Conservation (phyloP, 2,797 vertebrate genomes). For the Sebastes oblongus region DNA sequence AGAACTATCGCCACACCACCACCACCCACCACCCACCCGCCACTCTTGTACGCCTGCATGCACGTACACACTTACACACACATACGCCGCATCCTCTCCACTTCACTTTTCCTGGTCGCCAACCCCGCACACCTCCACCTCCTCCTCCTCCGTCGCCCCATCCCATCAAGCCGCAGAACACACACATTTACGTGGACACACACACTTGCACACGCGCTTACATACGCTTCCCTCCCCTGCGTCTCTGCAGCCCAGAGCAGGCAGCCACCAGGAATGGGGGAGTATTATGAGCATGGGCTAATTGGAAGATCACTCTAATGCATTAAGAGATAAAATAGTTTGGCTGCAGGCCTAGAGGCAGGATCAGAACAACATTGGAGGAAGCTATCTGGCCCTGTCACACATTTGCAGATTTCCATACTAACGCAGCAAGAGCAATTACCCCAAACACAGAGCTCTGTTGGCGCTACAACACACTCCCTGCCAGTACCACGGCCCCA, state of each 20-base stretch:
- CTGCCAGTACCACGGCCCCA: conserved; percentile 86
- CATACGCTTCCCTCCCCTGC: conserved; percentile 43
- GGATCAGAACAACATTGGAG: conserved; percentile 97
- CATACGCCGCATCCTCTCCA: conserved; percentile 63
- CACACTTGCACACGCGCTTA: conserved; percentile 46
- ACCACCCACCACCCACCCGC: conserved; percentile 38
- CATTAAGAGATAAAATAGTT: conserved; percentile 99
- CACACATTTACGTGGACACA: conserved; percentile 50
- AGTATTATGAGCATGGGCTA: conserved; percentile 98
- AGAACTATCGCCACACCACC: conserved; percentile 97
- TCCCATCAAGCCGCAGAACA: conserved; percentile 59
- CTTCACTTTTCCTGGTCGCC: conserved; percentile 67
- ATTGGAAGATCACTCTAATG: conserved; percentile 99
- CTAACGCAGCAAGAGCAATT: conserved; percentile 97
- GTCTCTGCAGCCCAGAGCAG: conserved; percentile 71
- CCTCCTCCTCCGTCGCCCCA: conserved; percentile 40
- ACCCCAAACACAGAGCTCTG: conserved; percentile 95
- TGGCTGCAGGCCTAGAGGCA: conserved; percentile 98
- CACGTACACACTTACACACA: conserved; percentile 63
- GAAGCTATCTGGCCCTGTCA: conserved; percentile 99
- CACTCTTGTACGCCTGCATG: conserved; percentile 48
- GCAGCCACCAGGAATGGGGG: conserved; percentile 94
- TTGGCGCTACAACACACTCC: conserved; percentile 90
- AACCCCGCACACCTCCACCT: conserved; percentile 52
- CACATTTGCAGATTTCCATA: conserved; percentile 99